These are phyloP conservation scores for Ganaspis brasiliensis DNA, from an alignment of 2,888 invertebrate genomes.

Conservation along the genomic window DNA sequence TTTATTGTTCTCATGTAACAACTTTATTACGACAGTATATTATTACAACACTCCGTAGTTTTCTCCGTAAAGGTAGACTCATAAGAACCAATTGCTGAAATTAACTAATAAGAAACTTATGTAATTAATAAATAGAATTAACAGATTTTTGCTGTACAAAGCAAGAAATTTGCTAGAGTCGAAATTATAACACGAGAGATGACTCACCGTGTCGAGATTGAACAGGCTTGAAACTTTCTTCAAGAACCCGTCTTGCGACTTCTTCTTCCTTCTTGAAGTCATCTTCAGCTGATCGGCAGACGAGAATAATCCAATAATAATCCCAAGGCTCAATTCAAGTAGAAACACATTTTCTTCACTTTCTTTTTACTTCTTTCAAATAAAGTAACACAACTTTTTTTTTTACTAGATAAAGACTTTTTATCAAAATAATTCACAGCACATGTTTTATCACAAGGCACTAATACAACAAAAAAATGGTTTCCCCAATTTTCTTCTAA, in stretches of 20 bases:
- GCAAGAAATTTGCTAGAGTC: slow-evolving; percentile 2
- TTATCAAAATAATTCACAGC: slow-evolving; percentile 17
- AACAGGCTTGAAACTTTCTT: slow-evolving; percentile 92
- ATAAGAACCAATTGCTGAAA: too few species aligned
- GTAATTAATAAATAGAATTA: neutral
- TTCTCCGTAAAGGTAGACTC: too few species aligned
- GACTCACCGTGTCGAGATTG: slow-evolving; percentile 89
- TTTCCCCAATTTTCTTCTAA: too few species aligned
- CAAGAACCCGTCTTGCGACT: slow-evolving; percentile 87
- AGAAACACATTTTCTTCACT: slow-evolving; percentile 65
- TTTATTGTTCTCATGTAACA: too few species aligned
- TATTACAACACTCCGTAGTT: too few species aligned
- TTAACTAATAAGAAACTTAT: neutral
- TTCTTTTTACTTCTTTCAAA: slow-evolving; percentile 15
- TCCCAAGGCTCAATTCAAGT: slow-evolving; percentile 61
- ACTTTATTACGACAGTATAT: too few species aligned
- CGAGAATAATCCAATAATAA: slow-evolving; percentile 67
- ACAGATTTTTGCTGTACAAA: neutral
- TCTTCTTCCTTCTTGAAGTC: slow-evolving; percentile 87
- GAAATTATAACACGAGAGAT: slow-evolving; percentile 46
- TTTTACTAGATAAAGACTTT: slow-evolving; percentile 10
- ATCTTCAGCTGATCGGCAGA: slow-evolving; percentile 74
- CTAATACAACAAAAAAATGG: neutral
- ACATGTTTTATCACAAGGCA: slow-evolving; percentile 7
- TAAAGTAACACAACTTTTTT: slow-evolving; percentile 1